A percentile compares a stretch with the other conserved stretches of the same genome.
These are phyloP conservation scores for Anas acuta DNA, from an alignment of 2,797 vertebrate species.

Conservation along the genomic window DNA sequence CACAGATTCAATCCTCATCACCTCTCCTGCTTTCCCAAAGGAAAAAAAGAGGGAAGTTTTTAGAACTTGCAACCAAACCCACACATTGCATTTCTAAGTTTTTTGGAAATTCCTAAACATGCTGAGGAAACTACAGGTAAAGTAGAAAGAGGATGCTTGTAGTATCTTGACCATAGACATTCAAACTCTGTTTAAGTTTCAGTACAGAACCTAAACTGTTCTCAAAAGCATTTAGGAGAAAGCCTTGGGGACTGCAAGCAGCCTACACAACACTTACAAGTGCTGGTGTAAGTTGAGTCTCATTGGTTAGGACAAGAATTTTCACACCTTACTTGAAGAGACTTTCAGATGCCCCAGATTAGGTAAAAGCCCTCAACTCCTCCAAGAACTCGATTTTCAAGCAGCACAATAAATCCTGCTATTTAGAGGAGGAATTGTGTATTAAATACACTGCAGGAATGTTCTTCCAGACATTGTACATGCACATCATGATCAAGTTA, in stretches of 20 bases:
- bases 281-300: background rate
- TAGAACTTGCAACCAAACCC: background rate
- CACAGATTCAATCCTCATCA: background rate
- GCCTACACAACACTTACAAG: background rate
- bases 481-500: background rate
- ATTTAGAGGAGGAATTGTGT: background rate
- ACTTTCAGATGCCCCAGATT: background rate
- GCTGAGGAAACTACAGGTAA: background rate
- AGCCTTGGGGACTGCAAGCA: background rate
- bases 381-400: background rate
- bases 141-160: background rate
- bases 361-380: background rate
- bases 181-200: background rate
- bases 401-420: background rate
- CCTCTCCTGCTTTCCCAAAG: background rate
- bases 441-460: background rate
- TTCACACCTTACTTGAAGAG: background rate
- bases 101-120: background rate
- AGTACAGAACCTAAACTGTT: background rate
- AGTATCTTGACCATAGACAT: background rate
- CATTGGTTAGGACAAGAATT: background rate
- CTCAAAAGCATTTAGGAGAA: background rate
- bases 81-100: no score
- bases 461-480: background rate
- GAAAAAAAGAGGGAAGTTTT: background rate